These are phyloP conservation scores for Cnemophilus loriae DNA, from an alignment of 2,113 vertebrate species.

Conservation along the genomic window DNA sequence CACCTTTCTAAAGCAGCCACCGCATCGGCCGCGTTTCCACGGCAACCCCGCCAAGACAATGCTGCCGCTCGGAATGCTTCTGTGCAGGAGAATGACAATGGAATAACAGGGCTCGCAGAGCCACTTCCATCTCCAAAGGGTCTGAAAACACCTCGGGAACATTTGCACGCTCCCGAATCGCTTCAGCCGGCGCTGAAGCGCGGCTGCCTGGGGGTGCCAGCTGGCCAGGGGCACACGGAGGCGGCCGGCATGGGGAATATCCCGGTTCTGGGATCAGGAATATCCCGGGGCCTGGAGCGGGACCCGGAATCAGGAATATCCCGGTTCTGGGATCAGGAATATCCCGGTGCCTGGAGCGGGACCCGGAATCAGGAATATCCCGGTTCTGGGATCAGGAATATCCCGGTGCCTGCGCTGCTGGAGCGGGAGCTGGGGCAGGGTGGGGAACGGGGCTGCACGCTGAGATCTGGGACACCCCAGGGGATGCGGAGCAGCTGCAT, in stretches of 20 bases:
- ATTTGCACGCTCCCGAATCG: background rate
- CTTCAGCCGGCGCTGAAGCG: background rate
- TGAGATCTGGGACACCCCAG: background rate
- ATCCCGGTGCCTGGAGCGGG: background rate
- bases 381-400: background rate
- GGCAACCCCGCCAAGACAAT: background rate
- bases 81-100: background rate
- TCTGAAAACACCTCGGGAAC: background rate
- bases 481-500: slow-evolving; percentile 24
- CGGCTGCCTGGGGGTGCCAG: background rate
- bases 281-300: background rate
- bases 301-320: background rate
- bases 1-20: background rate
- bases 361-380: too few relatives aligned
- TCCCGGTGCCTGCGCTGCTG: background rate
- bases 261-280: too few relatives aligned
- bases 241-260: background rate
- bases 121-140: background rate
- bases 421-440: background rate
- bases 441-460: background rate
- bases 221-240: background rate
- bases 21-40: background rate
- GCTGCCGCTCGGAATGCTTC: background rate
- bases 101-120: background rate
- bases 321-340: background rate